A percentile compares a stretch with the other conserved stretches of the same genome.
phyloP scores from a whole-genome alignment of 2,888 invertebrate genomes.

The Geotrupes spiniger region DNA sequence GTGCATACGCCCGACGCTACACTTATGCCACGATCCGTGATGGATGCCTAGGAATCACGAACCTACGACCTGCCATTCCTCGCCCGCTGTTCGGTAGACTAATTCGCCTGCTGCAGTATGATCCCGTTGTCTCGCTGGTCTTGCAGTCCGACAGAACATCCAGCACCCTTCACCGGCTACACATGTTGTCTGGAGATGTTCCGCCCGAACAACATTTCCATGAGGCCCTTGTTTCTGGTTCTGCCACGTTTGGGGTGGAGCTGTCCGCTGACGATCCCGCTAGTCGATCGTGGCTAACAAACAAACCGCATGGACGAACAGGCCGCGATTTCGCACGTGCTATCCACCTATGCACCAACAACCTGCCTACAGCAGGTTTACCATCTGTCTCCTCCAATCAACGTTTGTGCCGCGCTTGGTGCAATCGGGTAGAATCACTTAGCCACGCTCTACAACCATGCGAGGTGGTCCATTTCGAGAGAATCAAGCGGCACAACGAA shows the following conservation, averaged over 20 bases:
- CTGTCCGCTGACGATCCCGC: constrained; percentile 7
- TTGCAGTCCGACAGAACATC: neutral
- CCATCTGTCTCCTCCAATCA: neutral
- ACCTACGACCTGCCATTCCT: constrained; percentile 23
- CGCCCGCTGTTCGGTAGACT: constrained; percentile 14
- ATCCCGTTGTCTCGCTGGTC: neutral
- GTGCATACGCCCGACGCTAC: constrained; percentile 24
- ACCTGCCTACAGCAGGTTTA: constrained; percentile 2
- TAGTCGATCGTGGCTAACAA: constrained; percentile 20
- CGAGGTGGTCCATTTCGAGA: constrained; percentile 14
- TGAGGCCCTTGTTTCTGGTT: too few species aligned
- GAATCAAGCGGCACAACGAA: constrained; percentile 26
- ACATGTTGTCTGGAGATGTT: neutral
- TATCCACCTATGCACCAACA: constrained; percentile 16
- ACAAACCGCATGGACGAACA: constrained; percentile 20
- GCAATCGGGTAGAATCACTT: constrained; percentile 10
- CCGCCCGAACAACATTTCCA: too few species aligned
- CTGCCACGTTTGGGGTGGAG: constrained; percentile 1
- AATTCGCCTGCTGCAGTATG: neutral
- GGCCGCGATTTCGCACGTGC: constrained; percentile 20
- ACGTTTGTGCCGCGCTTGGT: constrained; percentile 27
- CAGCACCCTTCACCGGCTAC: neutral
- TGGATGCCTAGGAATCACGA: constrained; percentile 32
- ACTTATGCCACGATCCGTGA: constrained; percentile 23
- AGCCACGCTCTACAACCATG: constrained; percentile 27